These are phyloP conservation scores for Heliconius congener DNA, from an alignment of 1,140 invertebrate species.

Conservation along the genomic window DNA sequence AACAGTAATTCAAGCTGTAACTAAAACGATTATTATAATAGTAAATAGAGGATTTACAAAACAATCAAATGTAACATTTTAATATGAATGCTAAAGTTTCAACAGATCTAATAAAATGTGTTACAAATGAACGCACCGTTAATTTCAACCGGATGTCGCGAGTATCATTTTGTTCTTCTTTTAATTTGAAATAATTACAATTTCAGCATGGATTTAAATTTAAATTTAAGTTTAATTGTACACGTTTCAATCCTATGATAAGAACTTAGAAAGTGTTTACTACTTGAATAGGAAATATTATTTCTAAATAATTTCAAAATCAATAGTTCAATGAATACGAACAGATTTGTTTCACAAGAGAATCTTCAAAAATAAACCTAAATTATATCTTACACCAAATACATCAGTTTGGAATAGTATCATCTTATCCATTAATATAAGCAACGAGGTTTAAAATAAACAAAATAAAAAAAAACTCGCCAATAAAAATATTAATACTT, in stretches of 20 bases:
- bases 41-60: background rate
- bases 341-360: no score
- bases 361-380: no score
- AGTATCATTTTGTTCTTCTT: conserved; percentile 16
- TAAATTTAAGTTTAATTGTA: background rate
- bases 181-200: background rate
- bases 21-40: background rate
- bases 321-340: background rate
- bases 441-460: no score
- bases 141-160: conserved; percentile 29
- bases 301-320: no score
- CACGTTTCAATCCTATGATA: background rate
- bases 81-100: background rate
- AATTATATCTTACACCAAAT: no score
- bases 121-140: conserved; percentile 26
- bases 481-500: no score
- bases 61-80: background rate
- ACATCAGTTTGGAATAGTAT: no score
- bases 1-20: background rate
- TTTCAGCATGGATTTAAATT: background rate
- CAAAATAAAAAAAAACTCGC: no score
- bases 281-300: no score
- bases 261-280: no score
- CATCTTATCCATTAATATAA: no score
- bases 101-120: conserved; percentile 6